phyloP scores from a whole-genome alignment of 2,888 invertebrate species.

The Cylindroiulus punctatus region DNA sequence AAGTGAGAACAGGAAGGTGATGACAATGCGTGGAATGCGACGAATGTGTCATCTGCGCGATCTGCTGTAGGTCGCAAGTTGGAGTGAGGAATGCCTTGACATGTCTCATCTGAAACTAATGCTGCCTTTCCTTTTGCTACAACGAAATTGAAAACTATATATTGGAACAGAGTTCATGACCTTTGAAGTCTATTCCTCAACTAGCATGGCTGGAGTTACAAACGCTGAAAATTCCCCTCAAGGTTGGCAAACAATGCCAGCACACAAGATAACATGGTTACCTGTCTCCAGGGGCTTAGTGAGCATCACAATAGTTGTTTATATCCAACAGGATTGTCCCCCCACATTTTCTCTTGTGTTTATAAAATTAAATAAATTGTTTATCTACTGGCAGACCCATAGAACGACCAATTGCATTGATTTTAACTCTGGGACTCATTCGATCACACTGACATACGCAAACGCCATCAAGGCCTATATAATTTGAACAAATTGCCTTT shows the following conservation, averaged over 20 bases:
- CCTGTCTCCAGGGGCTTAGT: too few relatives aligned
- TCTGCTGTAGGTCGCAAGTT: not conserved
- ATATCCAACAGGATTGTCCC: too few relatives aligned
- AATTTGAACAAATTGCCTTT: constrained; percentile 15
- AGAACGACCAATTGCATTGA: not conserved
- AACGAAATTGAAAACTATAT: not conserved
- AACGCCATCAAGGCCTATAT: not conserved
- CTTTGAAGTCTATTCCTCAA: too few relatives aligned
- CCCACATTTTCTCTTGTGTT: too few relatives aligned
- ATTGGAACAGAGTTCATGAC: not conserved
- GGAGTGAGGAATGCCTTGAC: not conserved
- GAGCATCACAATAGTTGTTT: too few relatives aligned
- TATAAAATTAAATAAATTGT: too few relatives aligned
- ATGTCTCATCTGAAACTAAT: constrained; percentile 7
- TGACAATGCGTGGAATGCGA: constrained; percentile 32
- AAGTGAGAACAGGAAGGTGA: too few relatives aligned
- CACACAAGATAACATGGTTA: not conserved
- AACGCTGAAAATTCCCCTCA: not conserved
- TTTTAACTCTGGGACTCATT: not conserved
- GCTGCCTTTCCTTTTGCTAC: not conserved
- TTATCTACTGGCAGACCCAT: not conserved
- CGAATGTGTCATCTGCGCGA: not conserved
- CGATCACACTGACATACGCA: not conserved
- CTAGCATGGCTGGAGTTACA: not conserved
- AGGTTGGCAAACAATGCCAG: not conserved